Evolutionary conservation across 2,113 vertebrate species (phyloP).

Genomic region (Eurypyga helias): DNA sequence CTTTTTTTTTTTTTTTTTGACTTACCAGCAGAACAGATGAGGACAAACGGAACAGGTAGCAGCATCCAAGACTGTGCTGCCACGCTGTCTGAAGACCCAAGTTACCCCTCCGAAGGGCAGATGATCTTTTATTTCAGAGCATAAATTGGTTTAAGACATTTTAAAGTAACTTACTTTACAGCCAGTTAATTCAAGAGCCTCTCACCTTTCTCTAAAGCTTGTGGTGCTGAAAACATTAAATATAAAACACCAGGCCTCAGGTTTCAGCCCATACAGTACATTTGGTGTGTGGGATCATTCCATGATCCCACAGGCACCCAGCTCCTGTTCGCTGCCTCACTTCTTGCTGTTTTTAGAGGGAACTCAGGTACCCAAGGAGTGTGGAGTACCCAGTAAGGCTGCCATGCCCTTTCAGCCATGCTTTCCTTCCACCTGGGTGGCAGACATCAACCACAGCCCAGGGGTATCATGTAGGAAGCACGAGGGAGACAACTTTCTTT

Average conservation of each 20-base stretch:
- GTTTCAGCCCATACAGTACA: fast-evolving
- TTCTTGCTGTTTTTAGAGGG: not conserved
- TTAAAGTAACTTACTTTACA: not conserved
- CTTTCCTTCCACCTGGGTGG: not conserved
- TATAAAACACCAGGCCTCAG: not conserved
- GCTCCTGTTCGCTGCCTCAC: not conserved
- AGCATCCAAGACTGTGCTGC: not conserved
- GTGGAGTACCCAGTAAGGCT: not conserved
- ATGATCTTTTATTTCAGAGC: not conserved
- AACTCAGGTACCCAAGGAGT: not conserved
- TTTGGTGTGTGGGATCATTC: fast-evolving
- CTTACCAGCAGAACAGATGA: not conserved
- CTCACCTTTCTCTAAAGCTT: not conserved
- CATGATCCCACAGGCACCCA: not conserved
- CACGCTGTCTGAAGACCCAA: not conserved
- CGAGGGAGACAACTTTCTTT: not conserved
- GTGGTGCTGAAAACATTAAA: not conserved
- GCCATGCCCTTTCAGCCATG: fast-evolving
- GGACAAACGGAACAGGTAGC: not conserved
- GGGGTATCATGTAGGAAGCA: not conserved
- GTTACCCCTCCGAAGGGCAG: not conserved
- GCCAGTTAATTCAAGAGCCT: not conserved
- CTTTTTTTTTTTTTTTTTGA: not conserved
- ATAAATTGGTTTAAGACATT: not conserved
- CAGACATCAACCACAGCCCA: not conserved